Base-by-base conservation (phyloP, 2,113 vertebrate genomes). In the Symphodus melops region DNA sequence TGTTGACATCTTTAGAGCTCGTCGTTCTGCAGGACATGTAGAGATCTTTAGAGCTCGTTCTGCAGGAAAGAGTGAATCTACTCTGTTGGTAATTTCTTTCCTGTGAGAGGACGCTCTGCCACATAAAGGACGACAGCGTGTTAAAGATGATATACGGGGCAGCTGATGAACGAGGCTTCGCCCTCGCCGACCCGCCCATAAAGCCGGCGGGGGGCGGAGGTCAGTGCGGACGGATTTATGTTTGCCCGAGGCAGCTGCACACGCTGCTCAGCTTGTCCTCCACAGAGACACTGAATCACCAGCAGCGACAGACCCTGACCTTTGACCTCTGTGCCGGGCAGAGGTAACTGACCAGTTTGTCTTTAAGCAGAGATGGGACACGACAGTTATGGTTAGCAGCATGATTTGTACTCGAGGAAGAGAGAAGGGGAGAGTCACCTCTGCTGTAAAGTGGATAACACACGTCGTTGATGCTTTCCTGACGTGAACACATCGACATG, bases 211-310 rank as follows among this genome's bases (percentile, higher is more conserved):
- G 61, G 81, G 71, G 23, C 36, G 11, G 69, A 76, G 78, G 85
- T 84, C 88, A 77, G 63, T 46, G 57, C 46, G 64, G 78, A 77
- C 51, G 10, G 80, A 85, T 87, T 87, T 87, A 85, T 60, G 65
- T 52, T 52, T 3, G 21, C 28, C 65, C 67, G 21, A 4, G 3
- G 70, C 60, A 56, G 46, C 51, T 11, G 19, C 56, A 51, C 19
- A 25, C 59, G 9, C 69, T 2, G 4, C 19, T 48, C 37, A 39
- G 60, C 48, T 33, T 20, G 17, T 41, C 69, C 56, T 61, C n/a
- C 65, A 19, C 13, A 59, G 54, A 55, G 51, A 33, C 59, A 65
- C 53, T 77, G 73, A 77, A 77, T 77, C 73, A 83, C 19, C 59
- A 25, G 23, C 51, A 57, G 58, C 59, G 48, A 52, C 52, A 51